Percentiles rank a stretch among this genome's conserved stretches.
Conservation (phyloP, 1,140 invertebrate genomes). For the Papilio polyxenes region DNA sequence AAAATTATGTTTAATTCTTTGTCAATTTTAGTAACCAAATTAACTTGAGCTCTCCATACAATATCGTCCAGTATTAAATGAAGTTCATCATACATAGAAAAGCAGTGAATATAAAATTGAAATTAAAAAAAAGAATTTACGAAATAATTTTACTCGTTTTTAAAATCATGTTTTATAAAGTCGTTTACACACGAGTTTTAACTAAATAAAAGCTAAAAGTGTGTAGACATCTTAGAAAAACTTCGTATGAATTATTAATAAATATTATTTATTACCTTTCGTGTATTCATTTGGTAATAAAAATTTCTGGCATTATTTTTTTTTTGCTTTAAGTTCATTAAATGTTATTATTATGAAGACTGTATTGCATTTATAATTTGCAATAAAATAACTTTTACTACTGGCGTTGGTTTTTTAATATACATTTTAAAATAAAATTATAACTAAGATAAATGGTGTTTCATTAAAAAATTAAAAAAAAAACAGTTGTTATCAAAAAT, state of each 20-base stretch:
- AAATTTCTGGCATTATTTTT: not conserved
- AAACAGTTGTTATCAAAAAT: too few relatives aligned
- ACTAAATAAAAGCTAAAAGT: too few relatives aligned
- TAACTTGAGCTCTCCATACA: not conserved
- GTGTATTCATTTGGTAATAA: too few relatives aligned
- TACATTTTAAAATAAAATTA: not conserved
- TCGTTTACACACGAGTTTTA: too few relatives aligned
- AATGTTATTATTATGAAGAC: slow-evolving; percentile 11
- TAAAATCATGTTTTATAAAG: too few relatives aligned
- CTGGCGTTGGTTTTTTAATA: not conserved
- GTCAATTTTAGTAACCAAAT: not conserved
- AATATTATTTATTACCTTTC: too few relatives aligned
- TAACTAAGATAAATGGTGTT: not conserved
- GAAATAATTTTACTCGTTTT: not conserved
- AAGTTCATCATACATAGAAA: too few relatives aligned
- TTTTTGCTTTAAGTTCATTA: not conserved
- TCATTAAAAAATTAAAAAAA: too few relatives aligned
- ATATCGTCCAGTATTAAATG: not conserved
- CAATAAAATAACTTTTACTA: not conserved
- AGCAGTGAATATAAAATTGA: too few relatives aligned
- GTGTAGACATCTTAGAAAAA: too few relatives aligned
- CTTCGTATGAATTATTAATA: too few relatives aligned
- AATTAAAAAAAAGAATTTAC: not conserved
- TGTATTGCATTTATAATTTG: slow-evolving; percentile 25
- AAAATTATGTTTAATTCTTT: not conserved